A percentile compares a stretch with the other conserved stretches of the same genome.
Evolutionary conservation across 2,888 invertebrate genomes (phyloP).

Genomic region (Eristalis tenax): DNA sequence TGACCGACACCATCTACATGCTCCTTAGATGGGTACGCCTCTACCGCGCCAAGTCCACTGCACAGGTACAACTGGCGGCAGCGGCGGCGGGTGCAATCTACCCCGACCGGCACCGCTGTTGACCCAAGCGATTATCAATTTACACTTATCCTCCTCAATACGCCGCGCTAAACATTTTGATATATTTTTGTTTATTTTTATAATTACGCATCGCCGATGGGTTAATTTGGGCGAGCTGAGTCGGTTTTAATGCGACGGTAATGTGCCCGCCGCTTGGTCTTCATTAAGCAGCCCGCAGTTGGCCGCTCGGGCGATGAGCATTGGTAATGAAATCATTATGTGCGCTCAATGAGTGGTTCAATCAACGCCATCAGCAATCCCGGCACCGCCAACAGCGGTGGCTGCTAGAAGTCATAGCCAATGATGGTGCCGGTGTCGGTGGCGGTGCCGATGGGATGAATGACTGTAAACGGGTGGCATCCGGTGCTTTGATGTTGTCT

Average conservation of each 20-base stretch:
- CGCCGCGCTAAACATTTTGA: conserved; percentile 55
- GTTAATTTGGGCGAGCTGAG: conserved; percentile 62
- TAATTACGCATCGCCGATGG: conserved; percentile 64
- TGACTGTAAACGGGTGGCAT: conserved; percentile 32
- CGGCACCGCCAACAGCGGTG: not conserved
- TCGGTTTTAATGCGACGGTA: conserved; percentile 69
- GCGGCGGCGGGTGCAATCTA: not conserved
- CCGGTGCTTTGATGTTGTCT: conserved; percentile 35
- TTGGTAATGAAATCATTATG: conserved; percentile 66
- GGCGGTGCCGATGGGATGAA: conserved; percentile 26
- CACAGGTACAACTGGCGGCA: not conserved
- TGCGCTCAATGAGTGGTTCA: conserved; percentile 47
- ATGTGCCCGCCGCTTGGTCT: conserved; percentile 41
- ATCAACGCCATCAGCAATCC: conserved; percentile 34
- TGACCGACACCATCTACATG: conserved; percentile 25
- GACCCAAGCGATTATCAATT: conserved; percentile 70
- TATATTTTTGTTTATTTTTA: conserved; percentile 68
- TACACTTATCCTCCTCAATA: conserved; percentile 63
- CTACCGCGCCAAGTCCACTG: not conserved
- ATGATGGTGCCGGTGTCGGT: not conserved
- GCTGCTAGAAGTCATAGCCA: conserved; percentile 39
- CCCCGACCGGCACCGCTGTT: conserved; percentile 28
- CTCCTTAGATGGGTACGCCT: conserved; percentile 1
- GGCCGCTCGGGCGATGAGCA: conserved; percentile 25
- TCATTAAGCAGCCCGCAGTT: conserved; percentile 6